Percentiles rank a stretch among this genome's conserved stretches.
These are phyloP conservation scores for Pseudococcus viburni DNA, from an alignment of 2,888 invertebrate species.

Conservation along the genomic window DNA sequence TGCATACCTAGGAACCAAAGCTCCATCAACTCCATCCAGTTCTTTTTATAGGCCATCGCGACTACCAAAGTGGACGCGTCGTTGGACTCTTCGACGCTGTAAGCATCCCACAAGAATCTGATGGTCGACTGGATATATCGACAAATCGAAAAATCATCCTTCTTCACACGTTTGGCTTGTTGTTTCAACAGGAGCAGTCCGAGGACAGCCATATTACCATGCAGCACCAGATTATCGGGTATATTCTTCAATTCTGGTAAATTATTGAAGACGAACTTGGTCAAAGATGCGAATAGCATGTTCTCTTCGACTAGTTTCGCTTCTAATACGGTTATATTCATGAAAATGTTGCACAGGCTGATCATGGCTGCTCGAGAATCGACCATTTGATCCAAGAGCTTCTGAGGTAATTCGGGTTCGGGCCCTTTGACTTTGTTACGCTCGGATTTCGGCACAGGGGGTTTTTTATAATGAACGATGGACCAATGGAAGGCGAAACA, in stretches of 20 bases:
- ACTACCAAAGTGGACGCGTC: conserved; percentile 87
- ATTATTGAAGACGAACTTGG: conserved; percentile 89
- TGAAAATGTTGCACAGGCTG: conserved; percentile 90
- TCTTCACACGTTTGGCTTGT: conserved; percentile 85
- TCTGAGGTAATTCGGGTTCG: conserved; percentile 82
- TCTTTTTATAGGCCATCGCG: conserved; percentile 86
- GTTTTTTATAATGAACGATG: conserved; percentile 87
- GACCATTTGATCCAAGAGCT: conserved; percentile 85
- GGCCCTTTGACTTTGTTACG: conserved; percentile 82
- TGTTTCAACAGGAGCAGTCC: conserved; percentile 88
- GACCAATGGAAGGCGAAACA: conserved; percentile 88
- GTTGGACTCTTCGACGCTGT: conserved; percentile 89
- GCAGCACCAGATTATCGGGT: conserved; percentile 86
- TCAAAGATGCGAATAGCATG: conserved; percentile 81
- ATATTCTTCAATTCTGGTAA: conserved; percentile 87
- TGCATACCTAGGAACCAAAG: conserved; percentile 96
- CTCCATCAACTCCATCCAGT: conserved; percentile 92
- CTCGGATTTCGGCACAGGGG: conserved; percentile 85
- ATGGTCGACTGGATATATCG: conserved; percentile 91
- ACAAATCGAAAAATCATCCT: conserved; percentile 90
- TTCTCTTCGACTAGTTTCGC: conserved; percentile 86
- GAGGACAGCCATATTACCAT: conserved; percentile 87
- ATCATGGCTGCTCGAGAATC: conserved; percentile 88
- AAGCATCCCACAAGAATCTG: conserved; percentile 93
- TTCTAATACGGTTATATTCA: conserved; percentile 92